Percentiles rank a stretch among this genome's conserved stretches.
phyloP scores from a whole-genome alignment of 2,888 invertebrate genomes.

The Apotomis betuletana region DNA sequence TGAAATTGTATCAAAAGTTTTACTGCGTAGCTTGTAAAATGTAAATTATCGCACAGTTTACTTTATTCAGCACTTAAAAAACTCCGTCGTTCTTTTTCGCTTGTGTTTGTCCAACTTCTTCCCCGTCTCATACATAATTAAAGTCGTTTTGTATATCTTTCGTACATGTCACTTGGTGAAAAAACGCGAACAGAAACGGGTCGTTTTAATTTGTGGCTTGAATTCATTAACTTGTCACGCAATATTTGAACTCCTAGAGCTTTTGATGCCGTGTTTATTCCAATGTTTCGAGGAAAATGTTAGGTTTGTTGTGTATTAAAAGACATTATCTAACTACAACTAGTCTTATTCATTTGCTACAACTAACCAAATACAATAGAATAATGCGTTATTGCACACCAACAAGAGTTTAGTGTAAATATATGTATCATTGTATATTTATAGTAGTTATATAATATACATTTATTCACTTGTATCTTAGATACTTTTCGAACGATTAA shows the following conservation, averaged over 20 bases:
- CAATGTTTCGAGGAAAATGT: neutral
- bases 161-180: slow-evolving; percentile 19
- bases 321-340: too few relatives aligned
- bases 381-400: too few relatives aligned
- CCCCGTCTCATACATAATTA: slow-evolving; percentile 35
- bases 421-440: too few relatives aligned
- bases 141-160: slow-evolving; percentile 30
- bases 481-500: too few relatives aligned
- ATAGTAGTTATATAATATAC: too few relatives aligned
- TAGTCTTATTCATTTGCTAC: too few relatives aligned
- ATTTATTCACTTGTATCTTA: too few relatives aligned
- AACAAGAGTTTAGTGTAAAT: too few relatives aligned
- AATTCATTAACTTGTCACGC: slow-evolving; percentile 38
- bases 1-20: too few relatives aligned
- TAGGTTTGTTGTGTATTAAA: neutral
- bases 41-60: neutral
- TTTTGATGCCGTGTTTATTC: neutral
- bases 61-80: slow-evolving; percentile 4
- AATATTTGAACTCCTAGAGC: slow-evolving; percentile 9
- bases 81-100: neutral
- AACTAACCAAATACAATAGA: too few relatives aligned
- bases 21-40: neutral
- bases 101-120: slow-evolving; percentile 1
- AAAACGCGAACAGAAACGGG: slow-evolving; percentile 4
- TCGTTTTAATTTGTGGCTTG: slow-evolving; percentile 24